phyloP scores from a whole-genome alignment of 2,888 invertebrate species.

The Morpho helenor region DNA sequence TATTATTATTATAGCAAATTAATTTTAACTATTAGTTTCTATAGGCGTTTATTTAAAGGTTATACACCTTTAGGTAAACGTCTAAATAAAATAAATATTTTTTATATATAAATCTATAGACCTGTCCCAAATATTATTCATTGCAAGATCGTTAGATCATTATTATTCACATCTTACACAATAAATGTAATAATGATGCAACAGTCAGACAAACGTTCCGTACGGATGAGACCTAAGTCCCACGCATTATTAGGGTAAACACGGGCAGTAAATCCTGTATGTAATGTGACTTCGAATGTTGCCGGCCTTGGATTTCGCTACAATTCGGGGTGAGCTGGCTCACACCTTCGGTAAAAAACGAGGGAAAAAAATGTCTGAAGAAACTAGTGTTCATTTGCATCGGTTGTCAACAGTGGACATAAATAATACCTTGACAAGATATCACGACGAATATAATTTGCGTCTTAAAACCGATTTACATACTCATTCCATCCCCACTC shows the following conservation, averaged over 20 bases:
- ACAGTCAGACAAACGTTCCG: not conserved
- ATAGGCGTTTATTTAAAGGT: no score
- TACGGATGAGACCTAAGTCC: not conserved
- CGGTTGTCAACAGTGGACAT: not conserved
- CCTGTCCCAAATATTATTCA: no score
- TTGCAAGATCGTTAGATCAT: no score
- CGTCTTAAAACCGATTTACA: no score
- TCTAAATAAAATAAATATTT: no score
- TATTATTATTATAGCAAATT: no score
- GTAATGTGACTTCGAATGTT: constrained; percentile 52
- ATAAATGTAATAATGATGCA: no score
- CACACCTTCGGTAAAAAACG: constrained; percentile 33
- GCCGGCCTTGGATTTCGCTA: constrained; percentile 58
- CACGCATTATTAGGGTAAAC: not conserved
- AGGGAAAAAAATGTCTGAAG: constrained; percentile 15
- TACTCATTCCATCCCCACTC: no score
- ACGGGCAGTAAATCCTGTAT: constrained; percentile 17
- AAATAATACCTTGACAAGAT: not conserved
- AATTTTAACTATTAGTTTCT: no score
- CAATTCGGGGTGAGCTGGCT: constrained; percentile 62
- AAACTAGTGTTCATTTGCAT: constrained; percentile 10
- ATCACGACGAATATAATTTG: not conserved
- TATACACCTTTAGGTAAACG: no score
- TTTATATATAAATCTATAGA: no score
- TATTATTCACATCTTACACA: no score